Base-by-base conservation (phyloP, 2,797 vertebrate species). In the Nasua narica region DNA sequence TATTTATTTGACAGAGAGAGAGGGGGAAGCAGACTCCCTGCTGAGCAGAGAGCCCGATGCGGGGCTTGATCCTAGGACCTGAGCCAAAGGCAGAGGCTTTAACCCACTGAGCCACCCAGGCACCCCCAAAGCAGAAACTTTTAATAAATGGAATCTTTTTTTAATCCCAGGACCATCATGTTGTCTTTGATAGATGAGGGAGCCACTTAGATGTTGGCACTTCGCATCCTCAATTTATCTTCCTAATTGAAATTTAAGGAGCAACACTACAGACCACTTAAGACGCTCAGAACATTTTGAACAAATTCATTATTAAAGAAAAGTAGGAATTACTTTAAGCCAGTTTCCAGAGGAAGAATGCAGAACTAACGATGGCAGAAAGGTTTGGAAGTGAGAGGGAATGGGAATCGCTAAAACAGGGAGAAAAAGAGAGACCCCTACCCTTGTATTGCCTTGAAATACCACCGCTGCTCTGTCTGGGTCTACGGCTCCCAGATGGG, bases 201-300 rank as follows among this genome's bases (percentile, higher is more conserved):
- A 62, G 72, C 95, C 95, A 65, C 43, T 78, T 62, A 84, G 92
- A 90, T 54, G 40, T 54, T 88, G 94, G 86, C 69, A 62, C 95
- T 90, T 81, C 94, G 50, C 93, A 62, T 90, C 96, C 56, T 83
- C 88, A 78, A 81, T 92, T 97, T 94, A 62, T 97, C 92, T 97
- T 92, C 92, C 96, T 25, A 27, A 70, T 93, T 81, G 95, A 93
- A 95, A 95, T 92, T 56, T 67, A 96, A 93, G 91, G 95, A 83
- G 90, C 52, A 95, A 92, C 83, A 37, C 95, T 37, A 62, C 19
- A 91, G 58, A 40, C 92, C 96, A 93, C 96, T 96, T 85, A 82
- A 94, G 97, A 82, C 84, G 77, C 94, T 95, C 88, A 97, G 90
- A 97, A 83, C 0, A 1, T 0, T 90, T 69, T 91, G n/a, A 96